phyloP scores from a whole-genome alignment of 1,140 invertebrate genomes.

The Sesamia nonagrioides region DNA sequence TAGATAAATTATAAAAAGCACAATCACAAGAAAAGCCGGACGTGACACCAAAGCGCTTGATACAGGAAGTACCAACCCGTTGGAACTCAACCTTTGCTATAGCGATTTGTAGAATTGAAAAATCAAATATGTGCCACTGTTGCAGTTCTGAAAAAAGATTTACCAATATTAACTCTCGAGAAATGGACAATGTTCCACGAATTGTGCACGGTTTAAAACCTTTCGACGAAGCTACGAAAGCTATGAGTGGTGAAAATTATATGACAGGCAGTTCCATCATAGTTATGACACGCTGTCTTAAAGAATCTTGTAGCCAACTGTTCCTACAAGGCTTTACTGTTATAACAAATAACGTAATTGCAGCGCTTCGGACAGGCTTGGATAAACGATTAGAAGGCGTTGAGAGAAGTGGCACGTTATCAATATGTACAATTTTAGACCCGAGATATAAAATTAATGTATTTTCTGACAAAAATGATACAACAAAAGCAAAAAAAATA shows the following conservation, averaged over 20 bases:
- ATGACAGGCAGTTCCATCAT: conserved; percentile 53
- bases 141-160: conserved; percentile 48
- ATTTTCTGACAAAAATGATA: too few relatives aligned
- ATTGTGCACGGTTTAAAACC: conserved; percentile 58
- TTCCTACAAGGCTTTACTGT: too few relatives aligned
- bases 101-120: conserved; percentile 52
- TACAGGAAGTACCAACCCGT: conserved; percentile 56
- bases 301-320: too few relatives aligned
- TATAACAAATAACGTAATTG: too few relatives aligned
- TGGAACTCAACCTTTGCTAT: conserved; percentile 55
- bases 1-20: conserved; percentile 54
- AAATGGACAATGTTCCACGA: conserved; percentile 55
- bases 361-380: too few relatives aligned
- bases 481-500: too few relatives aligned
- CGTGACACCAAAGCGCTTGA: conserved; percentile 55
- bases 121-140: conserved; percentile 53
- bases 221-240: conserved; percentile 59
- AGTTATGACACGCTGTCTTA: too few relatives aligned
- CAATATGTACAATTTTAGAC: too few relatives aligned
- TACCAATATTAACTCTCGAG: conserved; percentile 32
- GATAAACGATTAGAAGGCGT: too few relatives aligned
- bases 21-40: conserved; percentile 45
- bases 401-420: too few relatives aligned
- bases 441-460: too few relatives aligned
- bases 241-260: conserved; percentile 66